Base-by-base conservation (phyloP, 2,888 invertebrate species). In the Tipula unca region DNA sequence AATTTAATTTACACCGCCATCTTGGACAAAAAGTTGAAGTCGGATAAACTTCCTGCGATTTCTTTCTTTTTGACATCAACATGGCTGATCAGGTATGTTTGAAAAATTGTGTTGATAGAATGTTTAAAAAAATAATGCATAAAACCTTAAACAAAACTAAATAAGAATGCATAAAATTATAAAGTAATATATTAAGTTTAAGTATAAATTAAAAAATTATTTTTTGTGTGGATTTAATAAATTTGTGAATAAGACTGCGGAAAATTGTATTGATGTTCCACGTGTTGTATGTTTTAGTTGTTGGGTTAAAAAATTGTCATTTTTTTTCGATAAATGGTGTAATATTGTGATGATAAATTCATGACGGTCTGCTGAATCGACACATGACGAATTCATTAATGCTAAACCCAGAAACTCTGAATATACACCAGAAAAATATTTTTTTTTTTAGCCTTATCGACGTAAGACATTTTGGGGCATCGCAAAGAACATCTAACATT, bases 31-130 rank as follows among this genome's bases (percentile, higher is more conserved):
- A 85, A 29, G 14, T 29, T 54, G 8, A 54, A 54, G 6, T 85
- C 54, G 17, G n/a, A 25, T 32, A 25, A 42, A 48, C 85, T 85
- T 85, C 29, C 48, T 48, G 85, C 32, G n/a, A 85, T n/a, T n/a
- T 48, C 85, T 32, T 29, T 85, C 85, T 85, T 89, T 90, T 89
- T 89, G 88, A 88, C 89, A 92, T 91, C 93, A 95, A 95, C 91
- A 95, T 95, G 95, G 95, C 95, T 92, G 95, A 95, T 91, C 95
- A 95, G 94, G 95, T 95, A 93, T 90, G 94, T 93, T 17, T 29
- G 13, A 82, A 85, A 85, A 39, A 42, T 39, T 25, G 29, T 14
- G 29, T 42, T 10, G 25, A 85, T 25, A 42, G 29, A 42, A 32
- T 32, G 36, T 36, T 32, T 84, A 84, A 36, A 32, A 32, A 20